Conservation (phyloP, 37 sponge, comb jelly and placozoan genomes). For the Tethya wilhelma region DNA sequence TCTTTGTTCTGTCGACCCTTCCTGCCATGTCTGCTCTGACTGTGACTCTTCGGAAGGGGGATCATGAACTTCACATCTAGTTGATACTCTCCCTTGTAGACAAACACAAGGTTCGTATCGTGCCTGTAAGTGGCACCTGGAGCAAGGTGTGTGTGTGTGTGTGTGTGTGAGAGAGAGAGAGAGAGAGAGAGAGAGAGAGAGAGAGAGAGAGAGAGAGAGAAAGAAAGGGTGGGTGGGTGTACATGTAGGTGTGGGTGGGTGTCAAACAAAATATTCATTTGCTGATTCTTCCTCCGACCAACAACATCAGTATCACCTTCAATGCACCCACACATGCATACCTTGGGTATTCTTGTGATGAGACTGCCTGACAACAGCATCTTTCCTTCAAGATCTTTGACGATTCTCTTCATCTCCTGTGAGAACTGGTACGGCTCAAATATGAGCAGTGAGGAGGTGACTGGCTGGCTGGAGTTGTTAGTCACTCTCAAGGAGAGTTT, state of each 20-base stretch:
- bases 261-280: no score
- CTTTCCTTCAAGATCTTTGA: constrained; percentile 2
- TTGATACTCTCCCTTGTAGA: constrained; percentile 30
- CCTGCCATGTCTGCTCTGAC: neutral
- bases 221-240: no score
- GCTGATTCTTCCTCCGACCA: no score
- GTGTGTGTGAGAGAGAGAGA: constrained; percentile 33
- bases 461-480: constrained; percentile 8
- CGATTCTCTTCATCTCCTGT: constrained; percentile 11
- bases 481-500: constrained; percentile 2
- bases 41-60: no score
- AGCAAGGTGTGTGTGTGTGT: constrained; percentile 35
- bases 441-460: constrained; percentile 15
- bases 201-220: constrained; percentile 35
- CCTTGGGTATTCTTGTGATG: constrained; percentile 8
- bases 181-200: constrained; percentile 18
- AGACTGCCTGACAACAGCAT: constrained; percentile 18
- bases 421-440: constrained; percentile 26
- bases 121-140: constrained; percentile 15
- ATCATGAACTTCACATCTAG: constrained; percentile 18
- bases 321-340: no score
- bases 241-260: no score
- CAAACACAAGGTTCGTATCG: constrained; percentile 16
- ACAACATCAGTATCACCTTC: no score
- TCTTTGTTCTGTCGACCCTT: neutral